phyloP scores from a whole-genome alignment of 2,797 vertebrate species.

The Luscinia luscinia region DNA sequence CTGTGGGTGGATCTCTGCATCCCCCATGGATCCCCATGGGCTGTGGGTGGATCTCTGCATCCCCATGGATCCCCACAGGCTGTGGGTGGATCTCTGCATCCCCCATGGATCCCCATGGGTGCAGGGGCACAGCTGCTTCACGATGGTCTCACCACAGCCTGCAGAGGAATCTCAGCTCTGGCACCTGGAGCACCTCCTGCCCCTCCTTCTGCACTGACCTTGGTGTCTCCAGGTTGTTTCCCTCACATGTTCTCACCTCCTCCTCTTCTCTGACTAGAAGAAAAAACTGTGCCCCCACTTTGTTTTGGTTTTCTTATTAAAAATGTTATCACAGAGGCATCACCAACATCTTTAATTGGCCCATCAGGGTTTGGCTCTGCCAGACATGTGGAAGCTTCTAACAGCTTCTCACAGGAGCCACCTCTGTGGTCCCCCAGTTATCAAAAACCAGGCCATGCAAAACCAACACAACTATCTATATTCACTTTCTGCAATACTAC shows the following conservation, averaged over 20 bases:
- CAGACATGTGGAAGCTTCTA: background rate
- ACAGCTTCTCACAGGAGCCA: background rate
- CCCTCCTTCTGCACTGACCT: background rate
- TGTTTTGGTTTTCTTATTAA: background rate
- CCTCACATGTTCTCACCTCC: background rate
- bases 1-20: too few species aligned
- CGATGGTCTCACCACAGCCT: rapidly evolving
- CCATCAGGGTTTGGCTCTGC: background rate
- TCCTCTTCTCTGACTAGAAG: background rate
- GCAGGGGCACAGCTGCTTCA: too few species aligned
- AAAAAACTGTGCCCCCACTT: background rate
- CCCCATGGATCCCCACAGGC: background rate
- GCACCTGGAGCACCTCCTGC: rapidly evolving
- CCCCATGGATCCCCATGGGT: background rate
- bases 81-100: background rate
- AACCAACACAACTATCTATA: background rate
- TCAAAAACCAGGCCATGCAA: background rate
- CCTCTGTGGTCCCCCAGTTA: rapidly evolving
- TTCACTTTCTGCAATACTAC: background rate
- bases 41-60: too few species aligned
- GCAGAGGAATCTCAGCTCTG: rapidly evolving
- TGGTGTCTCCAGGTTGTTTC: background rate
- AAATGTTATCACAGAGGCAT: background rate
- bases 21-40: too few species aligned
- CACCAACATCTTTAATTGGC: background rate